Evolutionary conservation across 2,113 vertebrate species (phyloP), one percentile per base, ranked within the genome.

Genomic region (Chionomys nivalis): DNA sequence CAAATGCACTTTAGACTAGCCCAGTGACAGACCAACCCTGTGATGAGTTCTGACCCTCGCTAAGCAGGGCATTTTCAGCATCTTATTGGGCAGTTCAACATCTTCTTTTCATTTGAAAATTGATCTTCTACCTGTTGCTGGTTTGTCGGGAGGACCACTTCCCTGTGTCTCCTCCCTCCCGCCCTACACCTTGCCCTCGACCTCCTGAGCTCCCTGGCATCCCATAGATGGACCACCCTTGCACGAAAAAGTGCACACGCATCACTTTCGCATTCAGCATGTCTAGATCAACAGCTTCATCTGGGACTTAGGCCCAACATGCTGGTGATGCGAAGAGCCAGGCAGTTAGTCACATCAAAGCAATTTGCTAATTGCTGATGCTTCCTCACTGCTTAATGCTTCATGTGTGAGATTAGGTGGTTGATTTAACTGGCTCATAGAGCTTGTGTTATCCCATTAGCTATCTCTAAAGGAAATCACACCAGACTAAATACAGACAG

Each of bases 361-460:
- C 95, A 75, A 94, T 98, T 98, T 97, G 93, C 96, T 98, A 98
- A 98, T 98, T 98, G 97, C 97, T 98, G 97, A 95, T 97, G 98
- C 98, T 98, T 97, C 97, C 98, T 98, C 95, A 86, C 97, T 98
- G 98, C 96, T 98, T 97, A 98, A 97, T 97, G 98, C 98, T 98
- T 98, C 97, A 76, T 98, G 96, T 95, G 96, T 95, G 90, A 98
- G 98, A 98, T 98, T 98, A 98, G 98, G 96, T 98, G 98, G 97
- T 96, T 98, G 97, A 98, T 98, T 98, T 98, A 98, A 98, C 98
- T 98, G 97, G 96, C 97, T 98, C 95, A 33, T 89, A 89, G 97
- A 97, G 98, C 97, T 96, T 97, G 72, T 21, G 90, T 97, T 96
- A 97, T 94, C 96, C 92, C 93, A 96, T 96, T 96, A 97, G 82